Evolutionary conservation across 2,113 vertebrate genomes (phyloP), one percentile per base, ranked within the genome.

Genomic region (Lipotes vexillifer): DNA sequence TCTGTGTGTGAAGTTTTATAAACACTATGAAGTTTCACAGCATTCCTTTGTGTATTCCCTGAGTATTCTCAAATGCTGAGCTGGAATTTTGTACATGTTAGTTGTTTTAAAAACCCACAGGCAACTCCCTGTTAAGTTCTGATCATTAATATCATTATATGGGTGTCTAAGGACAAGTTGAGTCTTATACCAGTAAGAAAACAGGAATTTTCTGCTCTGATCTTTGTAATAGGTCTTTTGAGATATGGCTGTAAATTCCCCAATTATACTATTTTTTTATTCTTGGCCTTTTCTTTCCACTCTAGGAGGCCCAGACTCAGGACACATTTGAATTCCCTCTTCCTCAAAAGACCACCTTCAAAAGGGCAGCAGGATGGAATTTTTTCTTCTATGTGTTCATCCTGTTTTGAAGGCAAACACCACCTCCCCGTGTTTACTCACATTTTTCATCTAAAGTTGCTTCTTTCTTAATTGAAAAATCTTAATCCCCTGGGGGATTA

Each of bases 351-450:
- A 49, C 29, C 65, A 71, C n/a, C 14, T 44, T 88, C 59, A 49
- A 90, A 85, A 88, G 20, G 18, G 66, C 31, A 91, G 21, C 6
- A 31, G 4, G 44, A 74, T 33, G 15, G 71, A 82, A n/a, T 59
- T 84, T 83, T 59, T 57, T 33, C 78, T 33, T 68, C 18, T 69
- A 13, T 10, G 14, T 36, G 8, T 59, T 92, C 66, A 44, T 36
- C 12, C 33, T 96, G 5, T 87, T 95, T 96, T 85, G 71, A 74
- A 97, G 94, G 90, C 74, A 94, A 89, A 88, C 52, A 72, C 10
- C 8, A 69, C 29, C n/a, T 33, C 27, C 44, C 41, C 31, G 2
- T 88, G 31, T 82, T 96, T 71, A 81, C 44, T 90, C 68, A 92
- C 31, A 63, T 81, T 94, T 94, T 96, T 93, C 77, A 95, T 46